Base-by-base conservation (phyloP, 2,113 vertebrate species). In the Fukomys damarensis region DNA sequence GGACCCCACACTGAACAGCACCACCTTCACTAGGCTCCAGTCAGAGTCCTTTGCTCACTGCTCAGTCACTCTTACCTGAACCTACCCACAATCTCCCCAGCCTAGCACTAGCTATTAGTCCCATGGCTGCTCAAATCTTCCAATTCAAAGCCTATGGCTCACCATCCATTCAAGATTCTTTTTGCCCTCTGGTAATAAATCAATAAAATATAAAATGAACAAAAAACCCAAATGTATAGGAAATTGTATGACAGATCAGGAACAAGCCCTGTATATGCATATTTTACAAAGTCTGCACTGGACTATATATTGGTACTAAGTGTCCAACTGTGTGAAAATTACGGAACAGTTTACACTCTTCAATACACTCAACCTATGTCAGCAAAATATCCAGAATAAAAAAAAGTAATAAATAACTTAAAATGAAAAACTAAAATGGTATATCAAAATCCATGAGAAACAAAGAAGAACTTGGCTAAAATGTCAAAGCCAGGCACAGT, bases 81-180 rank as follows among this genome's bases (percentile, higher is more conserved):
- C 12, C 9, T 3, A 49, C 24, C 24, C 46, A 46, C 5, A 30
- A 19, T 61, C 32, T 95, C 26, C 38, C 72, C 26, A 7, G 24
- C 54, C 20, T 43, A 86, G 54, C 7, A 32, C 49, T 5, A 90
- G 52, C 17, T 38, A 68, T 77, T 49, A 70, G 46, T 26, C 38
- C 49, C 38, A 85, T 22, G 77, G 28, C 54, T 91, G 43, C 61
- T 43, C 54, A 95, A 59, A 80, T n/a, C 32, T 82, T 91, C 28
- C 35, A 79, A 63, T 10, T 28, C n/a, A n/a, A 91, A 86, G 43
- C 72, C 17, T 63, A 56, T 32, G 41, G n/a, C 52, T 32, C 72
- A 59, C 35, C 72, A 86, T n/a, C n/a, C n/a, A n/a, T 86, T 56
- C 80, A 90, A 93, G 63, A 84, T 66, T 68, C 20, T 35, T 84